A percentile compares a stretch with the other conserved stretches of the same genome.
These are phyloP conservation scores for Trichacis sp. DNA, from an alignment of 2,888 invertebrate genomes.

Conservation along the genomic window DNA sequence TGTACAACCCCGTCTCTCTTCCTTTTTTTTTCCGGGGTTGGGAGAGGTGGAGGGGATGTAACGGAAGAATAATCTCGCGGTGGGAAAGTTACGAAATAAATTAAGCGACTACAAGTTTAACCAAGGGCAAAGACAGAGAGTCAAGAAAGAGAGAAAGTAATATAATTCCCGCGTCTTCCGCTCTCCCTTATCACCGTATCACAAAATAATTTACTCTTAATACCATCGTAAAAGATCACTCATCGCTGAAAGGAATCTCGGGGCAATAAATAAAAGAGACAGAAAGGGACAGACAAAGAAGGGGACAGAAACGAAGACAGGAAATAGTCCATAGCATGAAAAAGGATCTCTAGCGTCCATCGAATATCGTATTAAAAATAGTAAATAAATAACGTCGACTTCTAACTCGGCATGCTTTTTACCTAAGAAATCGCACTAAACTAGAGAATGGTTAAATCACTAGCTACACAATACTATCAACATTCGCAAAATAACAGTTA, in stretches of 20 bases:
- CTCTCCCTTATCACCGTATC: conserved; percentile 25
- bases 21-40: neutral
- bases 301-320: conserved; percentile 14
- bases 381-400: conserved; percentile 42
- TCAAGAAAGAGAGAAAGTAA: conserved; percentile 6
- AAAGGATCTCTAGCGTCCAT: conserved; percentile 44
- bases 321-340: conserved; percentile 33
- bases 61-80: conserved; percentile 16
- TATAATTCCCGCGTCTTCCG: too few relatives aligned
- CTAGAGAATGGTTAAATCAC: conserved; percentile 54
- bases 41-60: too few relatives aligned
- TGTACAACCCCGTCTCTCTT: neutral
- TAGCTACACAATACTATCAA: conserved; percentile 59
- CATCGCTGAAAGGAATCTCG: neutral
- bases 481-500: conserved; percentile 49
- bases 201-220: conserved; percentile 28
- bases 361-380: conserved; percentile 37
- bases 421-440: conserved; percentile 56
- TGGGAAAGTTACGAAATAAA: conserved; percentile 26
- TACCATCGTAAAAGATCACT: conserved; percentile 2
- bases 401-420: conserved; percentile 62
- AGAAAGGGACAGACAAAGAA: conserved; percentile 27
- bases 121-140: conserved; percentile 4
- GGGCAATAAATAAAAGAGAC: conserved; percentile 5
- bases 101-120: conserved; percentile 16